Evolutionary conservation across 2,888 invertebrate species (phyloP), one percentile per base, ranked within the genome.

Genomic region (Masnerella sp.): DNA sequence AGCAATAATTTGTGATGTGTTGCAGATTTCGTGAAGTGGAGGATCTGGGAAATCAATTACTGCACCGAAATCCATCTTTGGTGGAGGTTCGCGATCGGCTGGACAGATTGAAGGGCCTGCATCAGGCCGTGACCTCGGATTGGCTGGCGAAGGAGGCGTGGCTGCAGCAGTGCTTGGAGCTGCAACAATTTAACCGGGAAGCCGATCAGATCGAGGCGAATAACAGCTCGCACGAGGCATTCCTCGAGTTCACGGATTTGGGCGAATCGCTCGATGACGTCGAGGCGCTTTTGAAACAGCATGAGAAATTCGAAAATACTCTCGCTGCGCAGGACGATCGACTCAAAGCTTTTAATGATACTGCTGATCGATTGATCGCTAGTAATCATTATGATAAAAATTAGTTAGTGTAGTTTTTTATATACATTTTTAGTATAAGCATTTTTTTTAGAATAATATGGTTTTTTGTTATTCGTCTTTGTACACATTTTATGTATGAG

Each of bases 171-270:
- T 93, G 96, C 76, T 91, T 96, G 25, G 95, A 97, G 79, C 89
- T 98, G 69, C 97, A 96, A 88, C 91, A 94, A 76, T 97, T 98
- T 88, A 97, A 97, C 88, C 92, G 96, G 32, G 99, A 99, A 87
- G 98, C 98, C 0, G 98, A 99, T 86, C 96, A 98, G 85, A 96
- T 99, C 75, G 98, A 99, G 88, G 97, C 98, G 0, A 94, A 95
- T 8, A 96, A 96, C 47, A 95, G 96, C 58, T 95, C 96, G 11
- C 98, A 99, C 85, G 95, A 97, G 85, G 96, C 97, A 0, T 97
- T 96, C 88, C 89, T 99, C 14, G 97, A 97, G 80, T 95, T 95
- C 87, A 91, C 91, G 7, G 94, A 96, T 78, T 90, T 95, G 40
- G 98, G 98, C 76, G 93, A 93, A 71, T 96, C 96, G 0, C 89